Conservation (phyloP, 2,888 invertebrate species). For the Drosophila borealis region DNA sequence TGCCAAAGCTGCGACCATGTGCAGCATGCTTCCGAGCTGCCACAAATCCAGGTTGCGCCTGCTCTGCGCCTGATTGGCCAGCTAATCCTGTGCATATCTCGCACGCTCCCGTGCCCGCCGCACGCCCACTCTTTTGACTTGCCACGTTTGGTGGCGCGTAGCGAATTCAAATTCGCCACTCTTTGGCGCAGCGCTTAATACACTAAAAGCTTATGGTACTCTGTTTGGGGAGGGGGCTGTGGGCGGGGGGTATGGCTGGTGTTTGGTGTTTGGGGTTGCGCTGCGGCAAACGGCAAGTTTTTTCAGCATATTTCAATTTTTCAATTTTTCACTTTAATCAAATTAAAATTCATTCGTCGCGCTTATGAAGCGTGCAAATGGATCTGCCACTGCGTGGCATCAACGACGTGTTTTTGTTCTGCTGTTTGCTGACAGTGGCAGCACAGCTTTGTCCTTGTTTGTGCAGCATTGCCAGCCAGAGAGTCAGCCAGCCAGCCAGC, state of each 20-base stretch:
- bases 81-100: conserved; percentile 64
- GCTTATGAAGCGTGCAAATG: conserved; percentile 79
- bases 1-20: conserved; percentile 28
- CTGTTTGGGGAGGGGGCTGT: neutral
- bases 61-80: conserved; percentile 65
- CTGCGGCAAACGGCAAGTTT: conserved; percentile 1
- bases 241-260: neutral
- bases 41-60: conserved; percentile 66
- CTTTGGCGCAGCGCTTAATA: conserved; percentile 55
- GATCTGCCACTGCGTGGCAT: conserved; percentile 26
- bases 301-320: conserved; percentile 69
- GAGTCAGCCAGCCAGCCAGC: neutral
- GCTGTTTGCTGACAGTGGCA: conserved; percentile 19
- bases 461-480: conserved; percentile 39
- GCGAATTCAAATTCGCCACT: conserved; percentile 52
- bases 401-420: neutral
- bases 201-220: conserved; percentile 40
- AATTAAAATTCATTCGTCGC: conserved; percentile 84
- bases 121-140: neutral
- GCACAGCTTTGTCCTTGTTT: conserved; percentile 31
- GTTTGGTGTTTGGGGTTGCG: neutral
- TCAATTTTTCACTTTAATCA: conserved; percentile 82
- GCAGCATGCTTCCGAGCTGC: conserved; percentile 25
- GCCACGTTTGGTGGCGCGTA: conserved; percentile 12
- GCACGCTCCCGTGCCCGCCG: neutral